Percentiles rank a stretch among this genome's conserved stretches.
phyloP scores from a whole-genome alignment of 2,888 invertebrate genomes.

The Xestia ashworthii region DNA sequence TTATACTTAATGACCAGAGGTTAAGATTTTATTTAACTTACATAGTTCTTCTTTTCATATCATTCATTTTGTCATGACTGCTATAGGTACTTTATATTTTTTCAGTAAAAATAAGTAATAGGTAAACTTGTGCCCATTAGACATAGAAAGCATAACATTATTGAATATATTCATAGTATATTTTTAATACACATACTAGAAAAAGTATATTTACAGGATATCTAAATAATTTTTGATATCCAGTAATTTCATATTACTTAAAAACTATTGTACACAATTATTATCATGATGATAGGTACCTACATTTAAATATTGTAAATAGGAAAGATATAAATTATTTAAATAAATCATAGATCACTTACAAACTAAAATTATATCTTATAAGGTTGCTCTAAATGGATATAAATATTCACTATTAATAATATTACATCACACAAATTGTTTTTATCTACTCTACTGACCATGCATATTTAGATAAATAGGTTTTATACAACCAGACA shows the following conservation, averaged over 20 bases:
- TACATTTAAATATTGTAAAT: slow-evolving; percentile 56
- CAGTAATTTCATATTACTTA: slow-evolving; percentile 35
- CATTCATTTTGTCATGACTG: slow-evolving; percentile 2
- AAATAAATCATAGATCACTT: slow-evolving; percentile 21
- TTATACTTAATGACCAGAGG: slow-evolving; percentile 2
- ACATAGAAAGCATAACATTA: slow-evolving; percentile 40
- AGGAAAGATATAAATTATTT: slow-evolving; percentile 42
- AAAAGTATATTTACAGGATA: slow-evolving; percentile 57
- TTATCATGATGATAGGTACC: slow-evolving; percentile 41
- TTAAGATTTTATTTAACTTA: slow-evolving; percentile 9
- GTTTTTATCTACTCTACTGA: slow-evolving; percentile 25
- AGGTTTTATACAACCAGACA: slow-evolving; percentile 6
- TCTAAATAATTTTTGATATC: slow-evolving; percentile 48
- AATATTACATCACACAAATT: slow-evolving; percentile 29
- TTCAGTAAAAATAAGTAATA: neutral
- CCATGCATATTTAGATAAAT: slow-evolving; percentile 18
- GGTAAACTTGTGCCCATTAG: slow-evolving; percentile 38
- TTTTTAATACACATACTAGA: slow-evolving; percentile 42
- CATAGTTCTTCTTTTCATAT: neutral
- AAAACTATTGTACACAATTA: slow-evolving; percentile 92
- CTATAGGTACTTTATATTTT: neutral
- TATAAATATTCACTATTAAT: slow-evolving; percentile 13
- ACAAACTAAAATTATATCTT: slow-evolving; percentile 14
- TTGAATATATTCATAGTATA: slow-evolving; percentile 31
- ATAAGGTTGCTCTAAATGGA: neutral